Conservation (phyloP, 2,888 invertebrate species). For the Rotaria macrura region DNA sequence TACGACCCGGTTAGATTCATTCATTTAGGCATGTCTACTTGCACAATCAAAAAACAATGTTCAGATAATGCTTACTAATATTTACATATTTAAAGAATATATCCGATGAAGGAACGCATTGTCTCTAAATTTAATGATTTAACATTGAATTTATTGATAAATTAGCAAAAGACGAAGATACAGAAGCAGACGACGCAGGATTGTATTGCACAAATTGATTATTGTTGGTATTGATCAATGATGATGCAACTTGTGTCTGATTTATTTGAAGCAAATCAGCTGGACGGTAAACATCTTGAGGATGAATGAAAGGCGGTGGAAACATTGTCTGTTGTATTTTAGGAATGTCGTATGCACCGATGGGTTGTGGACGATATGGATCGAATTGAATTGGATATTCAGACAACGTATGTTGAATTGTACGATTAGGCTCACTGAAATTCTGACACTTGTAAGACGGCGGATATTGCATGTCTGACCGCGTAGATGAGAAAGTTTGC, state of each 20-base stretch:
- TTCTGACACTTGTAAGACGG: not conserved
- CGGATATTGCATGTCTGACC: not conserved
- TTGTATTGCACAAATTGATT: slow-evolving; percentile 17
- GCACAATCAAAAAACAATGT: too few species aligned
- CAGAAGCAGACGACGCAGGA: not conserved
- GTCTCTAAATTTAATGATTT: not conserved
- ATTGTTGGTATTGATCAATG: slow-evolving; percentile 13
- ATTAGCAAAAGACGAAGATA: not conserved
- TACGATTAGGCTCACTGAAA: not conserved
- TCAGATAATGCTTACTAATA: too few species aligned
- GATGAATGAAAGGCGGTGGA: not conserved
- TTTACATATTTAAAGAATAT: too few species aligned
- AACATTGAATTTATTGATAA: not conserved
- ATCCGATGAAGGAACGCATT: too few species aligned
- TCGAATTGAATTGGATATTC: not conserved
- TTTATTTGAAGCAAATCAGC: slow-evolving; percentile 21
- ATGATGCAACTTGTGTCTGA: slow-evolving; percentile 16
- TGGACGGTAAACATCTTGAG: not conserved
- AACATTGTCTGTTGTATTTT: not conserved
- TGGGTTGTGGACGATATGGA: slow-evolving; percentile 4
- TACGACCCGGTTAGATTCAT: too few species aligned
- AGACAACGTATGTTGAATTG: not conserved
- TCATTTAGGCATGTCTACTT: too few species aligned
- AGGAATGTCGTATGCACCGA: slow-evolving; percentile 2
- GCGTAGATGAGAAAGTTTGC: not conserved